These are phyloP conservation scores for Rallus limicola DNA, from an alignment of 2,113 vertebrate genomes.

Conservation along the genomic window DNA sequence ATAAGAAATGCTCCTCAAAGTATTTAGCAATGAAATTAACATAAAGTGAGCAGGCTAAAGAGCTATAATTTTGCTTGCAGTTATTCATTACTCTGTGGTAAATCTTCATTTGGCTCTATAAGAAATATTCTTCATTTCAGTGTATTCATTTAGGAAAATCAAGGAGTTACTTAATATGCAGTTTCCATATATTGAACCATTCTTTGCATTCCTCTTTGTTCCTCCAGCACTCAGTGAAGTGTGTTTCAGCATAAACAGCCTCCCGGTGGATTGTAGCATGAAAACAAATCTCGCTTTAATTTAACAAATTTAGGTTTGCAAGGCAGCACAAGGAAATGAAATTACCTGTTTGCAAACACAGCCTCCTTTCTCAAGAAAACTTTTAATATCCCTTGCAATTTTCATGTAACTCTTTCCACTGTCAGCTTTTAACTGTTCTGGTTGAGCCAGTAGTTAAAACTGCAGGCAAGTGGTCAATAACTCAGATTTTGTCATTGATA, in stretches of 20 bases:
- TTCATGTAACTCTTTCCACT: neutral
- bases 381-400: constrained; percentile 22
- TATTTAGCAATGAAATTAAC: neutral
- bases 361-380: neutral
- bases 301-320: constrained; percentile 42
- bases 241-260: constrained; percentile 44
- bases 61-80: constrained; percentile 11
- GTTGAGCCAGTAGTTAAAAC: neutral
- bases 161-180: constrained; percentile 36
- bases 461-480: neutral
- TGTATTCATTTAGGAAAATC: constrained; percentile 24
- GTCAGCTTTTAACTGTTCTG: neutral
- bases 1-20: neutral
- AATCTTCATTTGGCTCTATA: constrained; percentile 25
- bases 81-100: constrained; percentile 10
- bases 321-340: constrained; percentile 33
- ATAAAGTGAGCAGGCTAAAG: neutral
- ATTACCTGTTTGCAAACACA: constrained; percentile 52
- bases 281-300: constrained; percentile 60
- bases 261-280: constrained; percentile 29
- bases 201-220: constrained; percentile 40
- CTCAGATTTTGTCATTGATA: neutral
- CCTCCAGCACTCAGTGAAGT: constrained; percentile 6
- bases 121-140: neutral
- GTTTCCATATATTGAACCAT: constrained; percentile 16